Base-by-base conservation (phyloP, 2,797 vertebrate species). In the Phyllotis vaccarum region DNA sequence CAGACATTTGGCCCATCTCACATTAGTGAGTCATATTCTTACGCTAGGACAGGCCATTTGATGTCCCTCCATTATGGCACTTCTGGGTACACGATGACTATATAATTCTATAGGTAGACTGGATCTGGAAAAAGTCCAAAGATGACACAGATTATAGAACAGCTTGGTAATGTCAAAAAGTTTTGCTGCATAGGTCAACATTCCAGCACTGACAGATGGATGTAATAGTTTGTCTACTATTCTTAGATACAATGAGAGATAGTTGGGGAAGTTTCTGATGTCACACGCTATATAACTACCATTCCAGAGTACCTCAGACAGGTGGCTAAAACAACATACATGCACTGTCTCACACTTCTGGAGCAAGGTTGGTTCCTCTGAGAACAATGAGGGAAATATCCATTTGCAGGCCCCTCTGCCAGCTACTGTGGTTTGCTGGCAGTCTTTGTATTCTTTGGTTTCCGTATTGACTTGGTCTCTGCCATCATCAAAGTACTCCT, bases 1-100 rank as follows among this genome's bases (percentile, higher is more conserved):
- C 40, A 91, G 89, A 72, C 56, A 87, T 93, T 88, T 94, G 83
- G 58, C 31, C 88, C 70, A 52, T 80, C 52, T 79, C 70, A 74
- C 56, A 74, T 82, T 62, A 74, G 56, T 87, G 80, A 91, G 70
- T 96, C 91, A 85, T 37, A 31, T 34, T 66, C 5, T 79, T 80
- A 24, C 49, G 31, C 49, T 64, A 68, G 3, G 24, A 81, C 37
- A 37, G 93, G n/a, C 82, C 29, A 79, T 52, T 89, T 37, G n/a
- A 37, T 62, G n/a, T 52, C 80, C 62, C 29, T 94, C 66, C 16
- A 31, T 22, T 56, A 60, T 37, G 49, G 64, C 82, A 9, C 58
- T 70, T 86, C 37, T 81, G 40, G 68, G 68, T 34, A 75, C 49
- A 72, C 68, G 34, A 76, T 76, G 76, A 87, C 34, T 31, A 9